These are phyloP conservation scores for Hirudo medicinalis DNA, from an alignment of 1,140 invertebrate species.

Conservation along the genomic window DNA sequence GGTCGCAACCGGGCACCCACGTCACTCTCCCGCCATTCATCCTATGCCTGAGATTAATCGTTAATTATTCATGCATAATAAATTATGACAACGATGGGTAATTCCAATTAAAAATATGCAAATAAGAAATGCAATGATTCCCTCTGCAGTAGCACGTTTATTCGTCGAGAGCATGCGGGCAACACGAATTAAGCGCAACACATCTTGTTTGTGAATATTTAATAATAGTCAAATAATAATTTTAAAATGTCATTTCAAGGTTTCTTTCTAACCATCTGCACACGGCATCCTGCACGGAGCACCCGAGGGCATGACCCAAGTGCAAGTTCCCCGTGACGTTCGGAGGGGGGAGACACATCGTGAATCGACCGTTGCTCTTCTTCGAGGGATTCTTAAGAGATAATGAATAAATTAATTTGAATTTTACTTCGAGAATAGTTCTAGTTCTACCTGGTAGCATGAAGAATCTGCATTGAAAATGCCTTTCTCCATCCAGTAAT, in stretches of 20 bases:
- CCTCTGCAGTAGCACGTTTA: no score
- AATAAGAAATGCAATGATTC: no score
- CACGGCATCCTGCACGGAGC: conserved; percentile 82
- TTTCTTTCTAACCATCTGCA: conserved; percentile 53
- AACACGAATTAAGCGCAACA: background rate
- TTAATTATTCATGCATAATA: no score
- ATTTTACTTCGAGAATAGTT: background rate
- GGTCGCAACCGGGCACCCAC: conserved; percentile 98
- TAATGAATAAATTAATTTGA: background rate
- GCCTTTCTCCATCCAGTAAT: background rate
- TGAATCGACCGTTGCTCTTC: conserved; percentile 47
- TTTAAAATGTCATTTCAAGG: no score
- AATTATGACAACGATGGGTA: no score
- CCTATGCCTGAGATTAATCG: conserved; percentile 48
- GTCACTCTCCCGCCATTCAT: conserved; percentile 83
- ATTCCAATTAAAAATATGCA: background rate
- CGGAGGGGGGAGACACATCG: conserved; percentile 95
- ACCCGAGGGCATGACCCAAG: conserved; percentile 94
- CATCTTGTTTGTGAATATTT: no score
- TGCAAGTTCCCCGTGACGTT: conserved; percentile 95
- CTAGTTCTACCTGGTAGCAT: background rate
- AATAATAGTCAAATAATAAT: no score
- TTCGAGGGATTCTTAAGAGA: background rate
- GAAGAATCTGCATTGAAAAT: background rate
- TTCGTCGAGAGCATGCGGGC: background rate